phyloP scores from a whole-genome alignment of 1,140 invertebrate species.

The Drosophila kikkawai region DNA sequence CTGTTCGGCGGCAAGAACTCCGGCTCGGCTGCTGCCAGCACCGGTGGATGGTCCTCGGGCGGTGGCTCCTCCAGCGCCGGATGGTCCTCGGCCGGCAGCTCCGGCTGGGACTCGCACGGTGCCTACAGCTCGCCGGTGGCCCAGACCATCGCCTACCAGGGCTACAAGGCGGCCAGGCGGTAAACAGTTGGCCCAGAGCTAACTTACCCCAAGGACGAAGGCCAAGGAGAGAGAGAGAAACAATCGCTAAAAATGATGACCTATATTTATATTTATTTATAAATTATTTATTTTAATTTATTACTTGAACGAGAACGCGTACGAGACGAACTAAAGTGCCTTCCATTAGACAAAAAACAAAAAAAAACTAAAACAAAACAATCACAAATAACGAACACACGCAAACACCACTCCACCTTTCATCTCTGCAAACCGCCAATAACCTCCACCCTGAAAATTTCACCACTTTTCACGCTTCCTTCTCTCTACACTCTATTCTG shows the following conservation, averaged over 20 bases:
- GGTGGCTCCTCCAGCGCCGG: conserved; percentile 67
- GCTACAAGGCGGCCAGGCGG: conserved; percentile 83
- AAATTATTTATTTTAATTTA: conserved; percentile 84
- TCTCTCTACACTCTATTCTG: conserved; percentile 33
- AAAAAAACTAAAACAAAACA: conserved; percentile 34
- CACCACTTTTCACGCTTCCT: conserved; percentile 40
- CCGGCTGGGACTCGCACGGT: conserved; percentile 84
- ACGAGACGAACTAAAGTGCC: conserved; percentile 70
- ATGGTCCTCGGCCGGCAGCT: conserved; percentile 71
- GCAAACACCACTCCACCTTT: conserved; percentile 58
- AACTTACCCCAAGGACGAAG: conserved; percentile 29
- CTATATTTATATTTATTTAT: conserved; percentile 83
- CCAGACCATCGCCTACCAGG: conserved; percentile 85
- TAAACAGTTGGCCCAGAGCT: conserved; percentile 48
- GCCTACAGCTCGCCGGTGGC: conserved; percentile 85
- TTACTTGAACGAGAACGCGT: conserved; percentile 81
- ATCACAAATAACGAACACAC: conserved; percentile 49
- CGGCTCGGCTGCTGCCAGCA: conserved; percentile 62
- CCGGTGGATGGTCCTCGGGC: conserved; percentile 82
- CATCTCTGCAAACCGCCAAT: conserved; percentile 42
- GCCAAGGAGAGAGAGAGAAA: conserved; percentile 63
- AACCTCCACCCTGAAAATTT: conserved; percentile 49
- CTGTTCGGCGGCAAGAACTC: conserved; percentile 80
- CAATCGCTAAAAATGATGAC: conserved; percentile 76
- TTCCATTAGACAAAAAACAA: conserved; percentile 62